Base-by-base conservation (phyloP, 2,113 vertebrate species). In the Damaliscus lunatus region DNA sequence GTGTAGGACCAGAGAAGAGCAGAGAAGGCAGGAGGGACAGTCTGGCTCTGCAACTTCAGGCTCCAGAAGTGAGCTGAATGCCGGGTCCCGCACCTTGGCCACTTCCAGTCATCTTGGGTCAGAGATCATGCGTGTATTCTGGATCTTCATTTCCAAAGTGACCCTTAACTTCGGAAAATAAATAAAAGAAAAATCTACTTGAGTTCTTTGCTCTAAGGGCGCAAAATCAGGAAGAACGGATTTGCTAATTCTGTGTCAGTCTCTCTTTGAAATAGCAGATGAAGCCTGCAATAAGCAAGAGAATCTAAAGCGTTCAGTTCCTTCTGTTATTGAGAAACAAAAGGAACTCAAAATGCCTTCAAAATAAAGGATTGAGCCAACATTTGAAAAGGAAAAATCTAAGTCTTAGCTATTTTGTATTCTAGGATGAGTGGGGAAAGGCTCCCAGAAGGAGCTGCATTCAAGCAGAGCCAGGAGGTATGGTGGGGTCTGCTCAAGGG, bases 21-120 rank as follows among this genome's bases (percentile, higher is more conserved):
- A 36, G 52, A 84, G 52, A 57, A 84, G 52, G 36, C 52, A 27
- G 52, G 7, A 36, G 9, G 25, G 23, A 40, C 53, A 29, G 82
- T 29, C n/a, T 17, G 14, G 36, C 33, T 40, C 53, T 27, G 53
- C 25, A 4, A 36, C 15, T 40, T 29, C 25, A 85, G 82, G 11
- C n/a, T 84, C 40, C 25, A 57, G 82, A 84, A 59, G 40, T 29
- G 14, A 57, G n/a, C 23, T 15, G n/a, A 15, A 53, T 11, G 25
- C 23, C 1, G 7, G 25, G 82, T 8, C 13, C 15, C 14, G 16
- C n/a, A 36, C 1, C 13, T 27, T 0, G 2, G 52, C 52, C 33
- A 3, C n/a, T 27, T 40, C 14, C 1, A 5, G 82, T 59, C 14
- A 29, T 29, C 53, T 29, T 43, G 25, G 23, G 15, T 57, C 40